These are phyloP conservation scores for Garrulus glandarius DNA, from an alignment of 2,797 vertebrate genomes.

Conservation along the genomic window DNA sequence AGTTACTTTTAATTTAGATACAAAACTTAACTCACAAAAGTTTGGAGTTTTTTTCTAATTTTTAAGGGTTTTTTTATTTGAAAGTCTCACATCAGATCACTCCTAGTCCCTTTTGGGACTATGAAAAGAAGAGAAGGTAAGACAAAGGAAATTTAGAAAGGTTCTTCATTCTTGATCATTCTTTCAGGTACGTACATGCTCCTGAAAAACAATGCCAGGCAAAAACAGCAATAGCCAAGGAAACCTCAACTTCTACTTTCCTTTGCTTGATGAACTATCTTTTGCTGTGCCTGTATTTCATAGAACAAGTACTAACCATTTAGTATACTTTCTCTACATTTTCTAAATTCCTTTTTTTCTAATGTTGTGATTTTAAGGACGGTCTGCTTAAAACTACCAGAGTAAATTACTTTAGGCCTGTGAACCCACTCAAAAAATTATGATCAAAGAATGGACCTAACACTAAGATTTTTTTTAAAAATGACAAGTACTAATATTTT, in stretches of 20 bases:
- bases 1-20: neutral
- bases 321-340: neutral
- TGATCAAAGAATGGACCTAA: neutral
- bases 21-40: neutral
- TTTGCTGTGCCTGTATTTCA: neutral
- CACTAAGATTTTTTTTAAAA: neutral
- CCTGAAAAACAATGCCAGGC: neutral
- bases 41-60: fast-evolving
- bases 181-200: neutral
- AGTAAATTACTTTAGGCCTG: slow-evolving; percentile 31
- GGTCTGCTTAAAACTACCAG: slow-evolving; percentile 44
- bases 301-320: neutral
- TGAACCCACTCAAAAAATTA: slow-evolving; percentile 13
- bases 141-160: neutral
- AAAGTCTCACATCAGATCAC: neutral
- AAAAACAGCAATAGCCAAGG: neutral
- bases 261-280: neutral
- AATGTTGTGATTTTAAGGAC: slow-evolving; percentile 26
- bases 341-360: neutral
- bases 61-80: neutral
- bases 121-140: neutral
- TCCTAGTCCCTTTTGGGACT: neutral
- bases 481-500: neutral
- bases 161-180: neutral
- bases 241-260: neutral